These are phyloP conservation scores for Buphagus erythrorhynchus DNA, from an alignment of 2,797 vertebrate genomes.

Conservation along the genomic window DNA sequence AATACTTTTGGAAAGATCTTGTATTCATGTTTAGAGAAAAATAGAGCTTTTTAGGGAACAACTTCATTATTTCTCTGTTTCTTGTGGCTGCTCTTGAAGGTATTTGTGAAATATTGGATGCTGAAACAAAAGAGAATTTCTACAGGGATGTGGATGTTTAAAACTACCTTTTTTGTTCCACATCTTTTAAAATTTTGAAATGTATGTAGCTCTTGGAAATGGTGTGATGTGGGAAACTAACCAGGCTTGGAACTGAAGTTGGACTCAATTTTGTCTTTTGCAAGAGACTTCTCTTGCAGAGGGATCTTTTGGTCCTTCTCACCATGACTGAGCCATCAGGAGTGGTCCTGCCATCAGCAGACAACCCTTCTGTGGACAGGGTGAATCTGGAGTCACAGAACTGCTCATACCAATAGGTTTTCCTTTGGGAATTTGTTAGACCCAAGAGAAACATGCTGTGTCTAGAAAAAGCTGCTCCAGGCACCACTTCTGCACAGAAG, in stretches of 20 bases:
- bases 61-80: not conserved
- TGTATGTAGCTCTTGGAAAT: not conserved
- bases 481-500: not conserved
- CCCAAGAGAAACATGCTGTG: not conserved
- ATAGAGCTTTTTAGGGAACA: not conserved
- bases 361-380: not conserved
- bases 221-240: not conserved
- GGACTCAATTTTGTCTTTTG: not conserved
- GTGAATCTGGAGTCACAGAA: not conserved
- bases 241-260: fast-evolving
- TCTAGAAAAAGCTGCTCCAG: not conserved
- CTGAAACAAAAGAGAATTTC: not conserved
- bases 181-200: not conserved
- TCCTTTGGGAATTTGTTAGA: not conserved
- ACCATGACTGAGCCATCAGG: not conserved
- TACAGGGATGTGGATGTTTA: not conserved
- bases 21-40: not conserved
- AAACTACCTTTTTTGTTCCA: not conserved
- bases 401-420: not conserved
- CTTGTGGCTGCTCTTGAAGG: not conserved
- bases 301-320: not conserved
- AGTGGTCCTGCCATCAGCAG: not conserved
- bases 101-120: not conserved
- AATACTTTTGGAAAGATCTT: not conserved
- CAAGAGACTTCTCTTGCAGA: not conserved